phyloP scores from a whole-genome alignment of 1,140 invertebrate species.

The Eumaeus atala region DNA sequence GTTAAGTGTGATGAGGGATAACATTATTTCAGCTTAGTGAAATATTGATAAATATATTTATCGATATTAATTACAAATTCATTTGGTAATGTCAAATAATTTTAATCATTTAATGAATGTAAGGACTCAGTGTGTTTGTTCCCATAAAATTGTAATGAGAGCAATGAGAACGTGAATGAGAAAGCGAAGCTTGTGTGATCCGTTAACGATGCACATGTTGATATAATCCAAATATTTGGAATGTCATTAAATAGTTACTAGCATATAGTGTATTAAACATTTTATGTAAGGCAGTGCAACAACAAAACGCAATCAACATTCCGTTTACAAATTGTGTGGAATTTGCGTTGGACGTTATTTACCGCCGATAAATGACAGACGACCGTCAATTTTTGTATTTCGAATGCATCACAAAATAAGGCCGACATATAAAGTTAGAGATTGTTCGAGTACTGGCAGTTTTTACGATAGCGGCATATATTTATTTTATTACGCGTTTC shows the following conservation, averaged over 20 bases:
- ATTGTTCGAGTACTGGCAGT: constrained; percentile 44
- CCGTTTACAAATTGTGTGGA: background rate
- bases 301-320: constrained; percentile 4
- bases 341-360: background rate
- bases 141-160: constrained; percentile 20
- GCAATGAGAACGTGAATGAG: constrained; percentile 28
- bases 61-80: too few relatives aligned
- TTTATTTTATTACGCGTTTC: constrained; percentile 45
- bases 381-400: constrained; percentile 5
- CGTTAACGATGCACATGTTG: constrained; percentile 31
- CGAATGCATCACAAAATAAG: constrained; percentile 29
- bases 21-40: too few relatives aligned
- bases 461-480: constrained; percentile 49
- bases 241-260: background rate
- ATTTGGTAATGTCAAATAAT: too few relatives aligned
- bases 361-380: background rate
- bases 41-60: too few relatives aligned
- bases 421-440: constrained; percentile 44
- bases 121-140: constrained; percentile 8
- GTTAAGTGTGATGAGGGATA: too few relatives aligned
- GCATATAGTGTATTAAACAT: background rate
- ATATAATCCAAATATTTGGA: constrained; percentile 9
- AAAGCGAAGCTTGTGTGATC: constrained; percentile 36
- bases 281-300: background rate
- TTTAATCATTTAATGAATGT: constrained; percentile 3